Evolutionary conservation across 1,140 invertebrate genomes (phyloP), one percentile per base, ranked within the genome.

Genomic region (Aphelenchoides besseyi): DNA sequence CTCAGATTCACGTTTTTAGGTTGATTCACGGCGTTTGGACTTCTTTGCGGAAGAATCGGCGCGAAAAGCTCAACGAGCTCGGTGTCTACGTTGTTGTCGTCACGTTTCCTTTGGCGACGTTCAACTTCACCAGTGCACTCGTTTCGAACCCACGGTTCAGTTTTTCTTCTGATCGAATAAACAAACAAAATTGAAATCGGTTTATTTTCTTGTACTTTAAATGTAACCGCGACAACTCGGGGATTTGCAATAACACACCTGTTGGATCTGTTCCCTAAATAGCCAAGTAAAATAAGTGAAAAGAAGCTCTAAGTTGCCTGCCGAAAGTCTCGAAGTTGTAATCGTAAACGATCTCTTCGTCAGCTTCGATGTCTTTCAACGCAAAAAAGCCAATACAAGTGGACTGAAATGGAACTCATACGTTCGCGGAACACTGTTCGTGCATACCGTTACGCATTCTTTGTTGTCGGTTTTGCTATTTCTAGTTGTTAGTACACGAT

Each of bases 91-190:
- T 1, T 66, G 63, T 30, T 33, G 63, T 3, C 16, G 63, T 2
- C 30, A 2, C 36, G 63, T 36, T 23, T n/a, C 36, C 28, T 66
- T 66, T 32, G 63, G 12, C 12, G 26, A 66, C 32, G 63, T 37
- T 66, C 63, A 12, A 2, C n/a, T 33, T 1, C 63, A 66, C 36
- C 63, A 66, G 30, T 66, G 63, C 36, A 37, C 63, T 18, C 16
- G 63, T n/a, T 66, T 66, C 3, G 63, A 66, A 29, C 63, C 63
- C 12, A 66, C 63, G 12, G 63, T 66, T 66, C 63, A 66, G 29
- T 66, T 66, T 35, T 66, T 33, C 36, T 66, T 66, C 3, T 66
- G 18, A 8, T 59, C 23, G 26, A 8, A 59, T 59, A 48, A 48
- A 48, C 41, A 48, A 12, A 48, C 12, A 12, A 48, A 48, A 48